These are phyloP conservation scores for Meloidogyne chitwoodi DNA, from an alignment of 1,140 invertebrate species.

Conservation along the genomic window DNA sequence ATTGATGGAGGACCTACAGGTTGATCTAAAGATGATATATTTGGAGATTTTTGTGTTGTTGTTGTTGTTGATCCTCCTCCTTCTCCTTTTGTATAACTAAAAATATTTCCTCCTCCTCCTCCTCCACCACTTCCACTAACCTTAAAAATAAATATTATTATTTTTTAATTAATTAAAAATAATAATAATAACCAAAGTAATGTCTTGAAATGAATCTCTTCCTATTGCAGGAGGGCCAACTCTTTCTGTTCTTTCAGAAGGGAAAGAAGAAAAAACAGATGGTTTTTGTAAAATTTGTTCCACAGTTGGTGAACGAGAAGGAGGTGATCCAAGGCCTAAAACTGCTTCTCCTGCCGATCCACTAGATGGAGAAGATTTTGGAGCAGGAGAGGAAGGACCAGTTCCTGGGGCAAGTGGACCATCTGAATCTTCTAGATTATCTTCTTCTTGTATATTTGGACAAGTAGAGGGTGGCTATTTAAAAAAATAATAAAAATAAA, in stretches of 20 bases:
- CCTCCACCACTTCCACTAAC: conserved; percentile 4
- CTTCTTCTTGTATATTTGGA: conserved; percentile 43
- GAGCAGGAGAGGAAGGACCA: conserved; percentile 1
- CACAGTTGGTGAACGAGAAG: not conserved
- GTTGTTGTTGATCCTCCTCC: not conserved
- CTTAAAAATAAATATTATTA: not conserved
- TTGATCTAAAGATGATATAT: not conserved
- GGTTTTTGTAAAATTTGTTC: conserved; percentile 6
- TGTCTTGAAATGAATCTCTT: not conserved
- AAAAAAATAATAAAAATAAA: not conserved
- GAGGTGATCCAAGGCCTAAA: not conserved
- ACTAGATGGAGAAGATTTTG: not conserved
- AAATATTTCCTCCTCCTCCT: not conserved
- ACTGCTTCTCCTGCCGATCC: conserved; percentile 5
- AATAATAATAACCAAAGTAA: conserved; percentile 4
- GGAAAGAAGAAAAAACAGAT: not conserved
- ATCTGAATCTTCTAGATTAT: conserved; percentile 7
- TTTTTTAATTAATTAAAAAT: not conserved
- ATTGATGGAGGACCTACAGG: conserved; percentile 26
- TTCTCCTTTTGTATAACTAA: not conserved
- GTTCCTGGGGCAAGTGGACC: not conserved
- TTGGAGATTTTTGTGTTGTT: conserved; percentile 6
- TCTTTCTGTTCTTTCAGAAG: not conserved
- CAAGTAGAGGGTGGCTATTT: conserved; percentile 51
- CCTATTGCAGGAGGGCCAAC: not conserved